Percentiles rank a stretch among this genome's conserved stretches.
These are phyloP conservation scores for Hiodon tergisus DNA, from an alignment of 2,113 vertebrate genomes.

Conservation along the genomic window DNA sequence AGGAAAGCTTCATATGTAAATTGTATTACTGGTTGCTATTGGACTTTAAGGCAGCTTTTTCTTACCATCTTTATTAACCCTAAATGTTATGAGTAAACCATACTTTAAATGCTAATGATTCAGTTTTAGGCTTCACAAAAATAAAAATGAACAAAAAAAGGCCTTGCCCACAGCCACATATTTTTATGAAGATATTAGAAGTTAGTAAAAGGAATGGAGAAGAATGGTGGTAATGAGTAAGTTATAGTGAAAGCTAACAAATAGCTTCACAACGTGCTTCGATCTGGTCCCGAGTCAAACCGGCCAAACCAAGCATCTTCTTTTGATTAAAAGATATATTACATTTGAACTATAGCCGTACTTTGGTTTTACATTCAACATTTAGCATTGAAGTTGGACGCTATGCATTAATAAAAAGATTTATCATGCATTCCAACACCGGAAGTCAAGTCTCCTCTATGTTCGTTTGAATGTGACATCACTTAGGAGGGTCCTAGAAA, in stretches of 20 bases:
- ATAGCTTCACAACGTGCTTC: slow-evolving; percentile 21
- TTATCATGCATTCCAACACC: too few species aligned
- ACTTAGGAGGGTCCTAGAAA: neutral
- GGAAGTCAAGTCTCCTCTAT: too few species aligned
- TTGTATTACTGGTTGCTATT: too few species aligned
- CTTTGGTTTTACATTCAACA: neutral
- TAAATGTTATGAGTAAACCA: too few species aligned
- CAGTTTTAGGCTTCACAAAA: too few species aligned
- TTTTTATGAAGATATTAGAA: slow-evolving; percentile 47
- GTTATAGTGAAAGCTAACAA: slow-evolving; percentile 28
- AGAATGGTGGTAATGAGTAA: slow-evolving; percentile 22
- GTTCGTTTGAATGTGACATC: neutral
- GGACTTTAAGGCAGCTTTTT: too few species aligned
- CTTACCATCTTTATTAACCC: too few species aligned
- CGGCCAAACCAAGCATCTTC: slow-evolving; percentile 20
- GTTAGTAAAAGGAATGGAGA: slow-evolving; percentile 44
- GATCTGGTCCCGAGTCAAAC: slow-evolving; percentile 19
- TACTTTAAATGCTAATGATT: too few species aligned
- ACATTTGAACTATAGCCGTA: neutral
- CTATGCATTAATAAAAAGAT: neutral
- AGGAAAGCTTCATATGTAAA: too few species aligned
- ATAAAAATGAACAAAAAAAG: slow-evolving; percentile 26
- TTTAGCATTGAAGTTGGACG: neutral
- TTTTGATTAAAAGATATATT: neutral
- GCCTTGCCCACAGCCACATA: slow-evolving; percentile 40